phyloP scores from a whole-genome alignment of 2,113 vertebrate genomes.

The Lontra canadensis region DNA sequence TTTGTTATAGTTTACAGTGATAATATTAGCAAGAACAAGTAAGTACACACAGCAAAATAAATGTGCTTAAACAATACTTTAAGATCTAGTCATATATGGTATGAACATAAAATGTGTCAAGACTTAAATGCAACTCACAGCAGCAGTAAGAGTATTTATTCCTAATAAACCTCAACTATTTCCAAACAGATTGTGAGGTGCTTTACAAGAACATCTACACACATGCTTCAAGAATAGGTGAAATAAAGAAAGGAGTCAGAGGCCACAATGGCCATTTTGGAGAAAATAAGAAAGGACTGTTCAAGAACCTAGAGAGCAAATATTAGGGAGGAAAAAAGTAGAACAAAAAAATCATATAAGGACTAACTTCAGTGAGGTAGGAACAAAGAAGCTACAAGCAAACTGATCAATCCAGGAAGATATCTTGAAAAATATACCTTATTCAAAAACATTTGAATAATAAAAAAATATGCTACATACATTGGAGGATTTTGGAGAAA shows the following conservation, averaged over 20 bases:
- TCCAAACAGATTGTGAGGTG: not conserved
- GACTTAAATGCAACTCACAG: not conserved
- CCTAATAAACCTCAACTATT: not conserved
- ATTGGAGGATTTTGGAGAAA: not conserved
- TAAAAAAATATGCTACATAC: not conserved
- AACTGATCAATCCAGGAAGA: not conserved
- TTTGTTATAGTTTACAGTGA: slow-evolving; percentile 50
- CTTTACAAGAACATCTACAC: not conserved
- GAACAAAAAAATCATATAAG: not conserved
- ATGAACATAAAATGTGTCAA: not conserved
- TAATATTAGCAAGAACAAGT: slow-evolving; percentile 24
- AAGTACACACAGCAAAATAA: slow-evolving; percentile 29
- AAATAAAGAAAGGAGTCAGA: not conserved
- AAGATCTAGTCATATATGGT: not conserved
- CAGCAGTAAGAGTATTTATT: not conserved
- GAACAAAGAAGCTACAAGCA: not conserved
- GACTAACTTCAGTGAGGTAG: not conserved
- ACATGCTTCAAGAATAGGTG: not conserved
- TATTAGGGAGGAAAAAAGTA: not conserved
- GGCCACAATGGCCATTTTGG: not conserved
- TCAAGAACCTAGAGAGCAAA: not conserved
- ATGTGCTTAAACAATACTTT: slow-evolving; percentile 31
- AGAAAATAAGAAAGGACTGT: not conserved
- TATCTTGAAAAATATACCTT: not conserved
- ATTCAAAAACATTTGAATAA: slow-evolving; percentile 26